Evolutionary conservation across 2,113 vertebrate genomes (phyloP).

Genomic region (Lucifuga dentata): DNA sequence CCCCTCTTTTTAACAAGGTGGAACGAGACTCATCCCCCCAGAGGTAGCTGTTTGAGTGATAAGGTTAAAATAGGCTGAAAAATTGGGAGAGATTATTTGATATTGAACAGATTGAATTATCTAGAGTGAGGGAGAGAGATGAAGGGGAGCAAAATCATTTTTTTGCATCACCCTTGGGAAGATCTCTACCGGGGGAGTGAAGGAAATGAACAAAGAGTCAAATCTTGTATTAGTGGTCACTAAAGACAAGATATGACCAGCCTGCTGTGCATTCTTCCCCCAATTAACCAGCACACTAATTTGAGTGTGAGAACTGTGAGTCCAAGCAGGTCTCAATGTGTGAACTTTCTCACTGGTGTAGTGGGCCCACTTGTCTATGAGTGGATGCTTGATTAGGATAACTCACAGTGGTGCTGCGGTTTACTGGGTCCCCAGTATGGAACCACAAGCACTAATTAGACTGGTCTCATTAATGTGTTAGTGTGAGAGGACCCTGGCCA

Average conservation of each 20-base stretch:
- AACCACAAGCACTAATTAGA: constrained; percentile 73
- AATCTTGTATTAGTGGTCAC: constrained; percentile 49
- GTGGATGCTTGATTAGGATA: constrained; percentile 59
- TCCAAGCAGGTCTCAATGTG: constrained; percentile 43
- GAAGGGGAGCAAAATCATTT: constrained; percentile 71
- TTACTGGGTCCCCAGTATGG: constrained; percentile 42
- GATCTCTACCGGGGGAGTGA: constrained; percentile 37
- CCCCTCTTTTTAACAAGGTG: constrained; percentile 67
- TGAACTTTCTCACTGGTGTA: constrained; percentile 62
- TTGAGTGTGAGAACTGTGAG: constrained; percentile 39
- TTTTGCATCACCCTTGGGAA: constrained; percentile 55
- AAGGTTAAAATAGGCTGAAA: constrained; percentile 76
- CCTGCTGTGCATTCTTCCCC: neutral
- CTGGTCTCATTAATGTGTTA: constrained; percentile 69
- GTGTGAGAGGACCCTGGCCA: constrained; percentile 52
- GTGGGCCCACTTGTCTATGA: constrained; percentile 35
- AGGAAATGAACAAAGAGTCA: constrained; percentile 30
- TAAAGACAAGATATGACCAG: constrained; percentile 33
- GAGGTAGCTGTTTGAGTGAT: constrained; percentile 69
- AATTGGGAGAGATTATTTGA: constrained; percentile 77
- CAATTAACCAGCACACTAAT: constrained; percentile 49
- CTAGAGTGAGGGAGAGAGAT: constrained; percentile 60
- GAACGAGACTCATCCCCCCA: constrained; percentile 60
- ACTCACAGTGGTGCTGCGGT: constrained; percentile 59
- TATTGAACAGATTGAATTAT: constrained; percentile 80